These are phyloP conservation scores for Pterostichus niger DNA, from an alignment of 2,888 invertebrate species.

Conservation along the genomic window DNA sequence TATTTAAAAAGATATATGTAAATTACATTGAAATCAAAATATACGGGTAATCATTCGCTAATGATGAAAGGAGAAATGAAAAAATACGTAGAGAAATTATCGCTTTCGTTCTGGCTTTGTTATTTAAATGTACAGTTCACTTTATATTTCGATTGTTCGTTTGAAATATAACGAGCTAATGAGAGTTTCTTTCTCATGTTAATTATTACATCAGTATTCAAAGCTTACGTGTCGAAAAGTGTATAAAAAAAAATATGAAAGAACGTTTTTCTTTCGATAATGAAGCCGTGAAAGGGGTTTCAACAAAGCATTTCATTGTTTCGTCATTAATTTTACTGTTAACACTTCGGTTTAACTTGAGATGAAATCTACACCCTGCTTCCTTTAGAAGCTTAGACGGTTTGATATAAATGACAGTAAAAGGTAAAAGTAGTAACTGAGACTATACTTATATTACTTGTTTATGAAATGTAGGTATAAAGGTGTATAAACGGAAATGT, in stretches of 20 bases:
- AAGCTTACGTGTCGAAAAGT: slow-evolving; percentile 20
- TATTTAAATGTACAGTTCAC: neutral
- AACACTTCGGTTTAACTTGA: neutral
- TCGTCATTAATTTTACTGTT: slow-evolving; percentile 28
- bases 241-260: slow-evolving; percentile 36
- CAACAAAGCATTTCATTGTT: slow-evolving; percentile 28
- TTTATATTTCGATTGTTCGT: slow-evolving; percentile 38
- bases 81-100: no score
- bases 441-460: no score
- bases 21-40: no score
- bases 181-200: slow-evolving; percentile 44
- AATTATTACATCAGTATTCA: slow-evolving; percentile 38
- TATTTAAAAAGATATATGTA: no score
- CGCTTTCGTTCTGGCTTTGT: no score
- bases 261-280: slow-evolving; percentile 29
- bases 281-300: slow-evolving; percentile 26
- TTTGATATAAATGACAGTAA: no score
- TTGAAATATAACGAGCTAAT: slow-evolving; percentile 32
- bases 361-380: neutral
- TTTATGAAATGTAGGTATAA: no score
- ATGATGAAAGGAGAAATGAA: no score
- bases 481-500: no score
- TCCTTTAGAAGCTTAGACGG: neutral
- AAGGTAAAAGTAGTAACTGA: no score
- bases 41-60: no score